Evolutionary conservation across 2,113 vertebrate genomes (phyloP).

Genomic region (zebrafish (Danio rerio)): GRCz12tu NC_133176.1:26676501-26677000

Average conservation of each 20-base stretch:
- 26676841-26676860: conserved; percentile 36
- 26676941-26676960: conserved; percentile 60
- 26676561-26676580: too few species aligned
- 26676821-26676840: conserved; percentile 3
- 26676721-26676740: background rate
- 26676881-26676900: background rate
- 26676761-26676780: conserved; percentile 1
- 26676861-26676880: background rate
- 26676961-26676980: conserved; percentile 56
- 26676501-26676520: too few species aligned
- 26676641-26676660: background rate
- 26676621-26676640: background rate
- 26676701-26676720: conserved; percentile 23
- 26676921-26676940: conserved; percentile 57
- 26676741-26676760: background rate
- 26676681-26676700: conserved; percentile 38
- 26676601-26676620: background rate
- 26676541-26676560: too few species aligned
- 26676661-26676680: conserved; percentile 42
- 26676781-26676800: conserved; percentile 20
- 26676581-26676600: background rate
- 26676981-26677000: conserved; percentile 70
- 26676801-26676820: conserved; percentile 39
- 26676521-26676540: too few species aligned
- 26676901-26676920: conserved; percentile 40